These are phyloP conservation scores for Edolisoma coerulescens DNA, from an alignment of 2,113 vertebrate species.

Conservation along the genomic window DNA sequence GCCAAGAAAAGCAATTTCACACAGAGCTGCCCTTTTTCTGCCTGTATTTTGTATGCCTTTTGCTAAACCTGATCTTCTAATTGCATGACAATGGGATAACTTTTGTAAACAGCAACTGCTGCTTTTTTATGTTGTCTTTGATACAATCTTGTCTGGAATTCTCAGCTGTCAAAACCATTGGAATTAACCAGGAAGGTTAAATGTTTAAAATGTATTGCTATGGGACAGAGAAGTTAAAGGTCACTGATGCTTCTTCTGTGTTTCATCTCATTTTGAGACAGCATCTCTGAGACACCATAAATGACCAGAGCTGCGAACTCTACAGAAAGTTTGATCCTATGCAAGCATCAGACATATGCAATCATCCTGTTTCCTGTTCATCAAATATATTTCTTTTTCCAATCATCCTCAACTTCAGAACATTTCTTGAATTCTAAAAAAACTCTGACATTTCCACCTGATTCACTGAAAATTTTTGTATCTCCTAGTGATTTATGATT, in stretches of 20 bases:
- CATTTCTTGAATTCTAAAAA: not conserved
- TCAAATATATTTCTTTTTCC: not conserved
- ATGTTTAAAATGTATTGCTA: not conserved
- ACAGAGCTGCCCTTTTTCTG: not conserved
- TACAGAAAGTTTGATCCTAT: not conserved
- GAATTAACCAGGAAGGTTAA: not conserved
- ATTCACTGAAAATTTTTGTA: not conserved
- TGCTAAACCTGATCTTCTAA: conserved; percentile 10
- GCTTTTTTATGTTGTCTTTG: not conserved
- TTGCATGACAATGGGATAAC: not conserved
- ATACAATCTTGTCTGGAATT: not conserved
- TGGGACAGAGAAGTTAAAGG: not conserved
- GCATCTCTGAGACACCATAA: not conserved
- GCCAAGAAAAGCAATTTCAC: not conserved
- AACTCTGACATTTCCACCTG: not conserved
- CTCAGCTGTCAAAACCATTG: not conserved
- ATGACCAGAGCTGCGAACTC: not conserved
- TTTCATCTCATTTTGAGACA: not conserved
- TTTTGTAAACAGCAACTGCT: not conserved
- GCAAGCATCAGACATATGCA: not conserved
- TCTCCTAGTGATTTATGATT: not conserved
- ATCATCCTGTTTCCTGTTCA: not conserved
- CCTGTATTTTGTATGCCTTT: not conserved
- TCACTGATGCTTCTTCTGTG: not conserved
- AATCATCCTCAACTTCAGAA: not conserved